Base-by-base conservation (phyloP, 2,797 vertebrate species). In the Sebastes alutus region DNA sequence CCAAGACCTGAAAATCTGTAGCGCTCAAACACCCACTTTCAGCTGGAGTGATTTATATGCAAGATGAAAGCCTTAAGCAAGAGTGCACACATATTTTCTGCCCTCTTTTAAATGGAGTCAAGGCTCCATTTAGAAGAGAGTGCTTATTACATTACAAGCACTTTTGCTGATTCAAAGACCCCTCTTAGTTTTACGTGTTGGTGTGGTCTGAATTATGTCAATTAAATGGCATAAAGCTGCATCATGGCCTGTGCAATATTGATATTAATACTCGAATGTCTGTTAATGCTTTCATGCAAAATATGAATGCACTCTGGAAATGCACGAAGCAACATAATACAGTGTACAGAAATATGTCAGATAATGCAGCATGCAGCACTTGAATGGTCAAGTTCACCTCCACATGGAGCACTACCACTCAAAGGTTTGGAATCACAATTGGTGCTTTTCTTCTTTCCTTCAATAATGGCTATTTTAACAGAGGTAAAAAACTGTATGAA, bases 51-150 rank as follows among this genome's bases (percentile, higher is more conserved):
- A 95, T 96, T 95, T 94, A 94, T 92, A 93, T 92, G 89, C 93
- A 93, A 93, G 91, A 92, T 90, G 87, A 92, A 93, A 90, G 92
- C 92, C 92, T 89, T 89, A 94, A 95, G 90, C 91, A 94, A 94
- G 91, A 90, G 94, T 81, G 92, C 91, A 86, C 91, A 89, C 87
- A 89, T 91, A 90, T 92, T 90, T 92, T 90, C 88, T 79, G 65
- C 90, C 93, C 91, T 93, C 91, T 93, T 93, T 93, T 94, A 94
- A 96, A 96, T 90, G 92, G 91, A 93, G 88, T 92, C 93, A 86
- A 91, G 94, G 93, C 94, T 96, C 93, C 92, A 94, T 95, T 96
- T 96, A 93, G 87, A 91, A 89, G 87, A 81, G 89, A 95, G 90
- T 91, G 93, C 94, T 95, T 94, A 93, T 94, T 95, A 93, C 93